These are phyloP conservation scores for Pristionchus pacificus DNA, from an alignment of 1,140 invertebrate species.

Conservation along the genomic window DNA sequence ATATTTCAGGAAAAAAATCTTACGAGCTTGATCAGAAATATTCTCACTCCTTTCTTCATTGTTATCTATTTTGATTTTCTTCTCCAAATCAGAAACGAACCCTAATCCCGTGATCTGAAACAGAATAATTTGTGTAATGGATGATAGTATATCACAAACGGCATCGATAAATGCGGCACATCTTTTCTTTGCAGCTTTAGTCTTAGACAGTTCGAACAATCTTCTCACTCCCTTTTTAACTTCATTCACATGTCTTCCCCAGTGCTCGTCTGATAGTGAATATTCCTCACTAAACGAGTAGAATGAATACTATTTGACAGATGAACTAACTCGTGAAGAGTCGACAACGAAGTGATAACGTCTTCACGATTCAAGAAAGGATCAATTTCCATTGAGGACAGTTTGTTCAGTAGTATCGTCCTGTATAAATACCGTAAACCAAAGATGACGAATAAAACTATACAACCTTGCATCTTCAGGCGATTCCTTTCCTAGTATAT, in stretches of 20 bases:
- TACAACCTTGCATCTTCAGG: no score
- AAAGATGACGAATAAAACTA: no score
- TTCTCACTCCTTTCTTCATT: not conserved
- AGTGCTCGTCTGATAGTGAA: constrained; percentile 7
- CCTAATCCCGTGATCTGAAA: constrained; percentile 26
- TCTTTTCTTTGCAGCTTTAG: not conserved
- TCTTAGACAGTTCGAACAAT: constrained; percentile 1
- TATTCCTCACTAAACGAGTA: constrained; percentile 6
- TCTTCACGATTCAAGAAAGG: no score
- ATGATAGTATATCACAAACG: no score
- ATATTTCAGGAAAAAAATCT: not conserved
- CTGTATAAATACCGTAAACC: no score
- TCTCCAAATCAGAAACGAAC: constrained; percentile 9
- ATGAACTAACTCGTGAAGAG: no score
- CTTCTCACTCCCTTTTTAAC: constrained; percentile 8
- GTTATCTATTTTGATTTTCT: constrained; percentile 21
- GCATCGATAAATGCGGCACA: not conserved
- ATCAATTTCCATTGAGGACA: no score
- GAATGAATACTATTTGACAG: no score
- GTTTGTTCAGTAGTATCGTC: no score
- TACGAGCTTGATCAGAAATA: not conserved
- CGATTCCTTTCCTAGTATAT: no score
- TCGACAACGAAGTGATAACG: no score
- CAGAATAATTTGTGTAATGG: not conserved
- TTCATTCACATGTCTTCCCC: not conserved